These are phyloP conservation scores for Toxostoma redivivum DNA, from an alignment of 2,113 vertebrate genomes.

Conservation along the genomic window DNA sequence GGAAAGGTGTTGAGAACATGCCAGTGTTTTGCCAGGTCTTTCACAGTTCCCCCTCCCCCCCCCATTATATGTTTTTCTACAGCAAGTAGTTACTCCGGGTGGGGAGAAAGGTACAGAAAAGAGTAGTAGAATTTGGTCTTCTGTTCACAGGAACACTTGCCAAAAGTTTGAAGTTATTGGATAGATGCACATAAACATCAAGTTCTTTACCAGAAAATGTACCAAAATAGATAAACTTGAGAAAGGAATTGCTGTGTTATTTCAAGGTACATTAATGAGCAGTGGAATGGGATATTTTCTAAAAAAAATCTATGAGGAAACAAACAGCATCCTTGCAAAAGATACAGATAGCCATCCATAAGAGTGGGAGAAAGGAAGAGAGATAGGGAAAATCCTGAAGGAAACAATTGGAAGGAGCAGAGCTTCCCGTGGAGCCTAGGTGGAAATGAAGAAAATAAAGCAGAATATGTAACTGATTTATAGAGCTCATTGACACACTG, in stretches of 20 bases:
- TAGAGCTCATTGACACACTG: constrained; percentile 56
- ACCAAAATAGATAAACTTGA: not conserved
- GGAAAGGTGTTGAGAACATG: not conserved
- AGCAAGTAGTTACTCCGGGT: not conserved
- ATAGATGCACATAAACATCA: not conserved
- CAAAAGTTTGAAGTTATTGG: not conserved
- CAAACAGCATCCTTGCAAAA: constrained; percentile 6
- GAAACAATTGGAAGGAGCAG: not conserved
- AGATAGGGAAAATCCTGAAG: constrained; percentile 37
- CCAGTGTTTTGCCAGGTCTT: not conserved
- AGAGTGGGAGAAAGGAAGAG: not conserved
- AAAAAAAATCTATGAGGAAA: constrained; percentile 28
- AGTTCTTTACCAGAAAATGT: not conserved
- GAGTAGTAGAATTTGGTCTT: not conserved
- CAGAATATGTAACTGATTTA: constrained; percentile 63
- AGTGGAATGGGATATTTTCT: not conserved
- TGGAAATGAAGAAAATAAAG: constrained; percentile 40
- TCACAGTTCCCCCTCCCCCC: not conserved
- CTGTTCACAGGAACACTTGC: not conserved
- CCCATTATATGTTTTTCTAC: not conserved
- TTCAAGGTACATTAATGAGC: not conserved
- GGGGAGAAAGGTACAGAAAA: not conserved
- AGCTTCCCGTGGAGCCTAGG: not conserved
- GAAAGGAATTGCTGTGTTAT: not conserved
- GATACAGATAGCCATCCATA: not conserved